These are phyloP conservation scores for Dusona sp. DNA, from an alignment of 2,888 invertebrate genomes.

Conservation along the genomic window DNA sequence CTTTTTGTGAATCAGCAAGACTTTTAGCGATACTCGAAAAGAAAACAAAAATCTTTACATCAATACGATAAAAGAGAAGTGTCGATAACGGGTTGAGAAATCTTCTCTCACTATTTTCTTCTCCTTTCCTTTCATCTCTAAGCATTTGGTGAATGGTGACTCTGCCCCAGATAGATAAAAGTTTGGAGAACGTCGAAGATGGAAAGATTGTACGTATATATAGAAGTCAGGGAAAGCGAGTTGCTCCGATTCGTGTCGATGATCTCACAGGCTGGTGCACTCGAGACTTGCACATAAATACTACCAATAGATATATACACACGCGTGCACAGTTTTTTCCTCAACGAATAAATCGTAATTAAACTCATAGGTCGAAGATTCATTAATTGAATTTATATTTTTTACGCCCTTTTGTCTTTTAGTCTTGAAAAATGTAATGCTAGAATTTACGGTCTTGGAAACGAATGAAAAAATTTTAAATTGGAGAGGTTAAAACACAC, in stretches of 20 bases:
- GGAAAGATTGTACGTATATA: slow-evolving; percentile 26
- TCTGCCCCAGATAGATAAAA: slow-evolving; percentile 44
- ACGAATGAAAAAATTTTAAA: neutral
- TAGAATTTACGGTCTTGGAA: neutral
- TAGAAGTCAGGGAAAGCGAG: slow-evolving; percentile 36
- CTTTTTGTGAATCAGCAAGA: neutral
- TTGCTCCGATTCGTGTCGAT: slow-evolving; percentile 59
- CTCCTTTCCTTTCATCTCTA: neutral
- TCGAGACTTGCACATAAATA: slow-evolving; percentile 36
- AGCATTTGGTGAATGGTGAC: slow-evolving; percentile 5
- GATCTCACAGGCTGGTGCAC: slow-evolving; percentile 58
- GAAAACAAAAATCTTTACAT: neutral
- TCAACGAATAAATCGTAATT: neutral
- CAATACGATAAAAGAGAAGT: neutral
- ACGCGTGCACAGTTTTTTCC: neutral
- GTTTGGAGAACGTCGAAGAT: slow-evolving; percentile 33
- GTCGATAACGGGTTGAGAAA: neutral
- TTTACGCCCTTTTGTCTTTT: neutral
- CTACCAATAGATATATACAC: neutral
- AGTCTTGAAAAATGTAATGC: neutral
- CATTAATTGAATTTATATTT: neutral
- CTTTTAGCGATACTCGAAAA: neutral
- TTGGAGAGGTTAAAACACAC: neutral
- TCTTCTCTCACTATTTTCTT: neutral
- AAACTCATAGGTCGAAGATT: neutral